Percentiles rank a stretch among this genome's conserved stretches.
These are phyloP conservation scores for Volucella inanis DNA, from an alignment of 2,888 invertebrate genomes.

Conservation along the genomic window DNA sequence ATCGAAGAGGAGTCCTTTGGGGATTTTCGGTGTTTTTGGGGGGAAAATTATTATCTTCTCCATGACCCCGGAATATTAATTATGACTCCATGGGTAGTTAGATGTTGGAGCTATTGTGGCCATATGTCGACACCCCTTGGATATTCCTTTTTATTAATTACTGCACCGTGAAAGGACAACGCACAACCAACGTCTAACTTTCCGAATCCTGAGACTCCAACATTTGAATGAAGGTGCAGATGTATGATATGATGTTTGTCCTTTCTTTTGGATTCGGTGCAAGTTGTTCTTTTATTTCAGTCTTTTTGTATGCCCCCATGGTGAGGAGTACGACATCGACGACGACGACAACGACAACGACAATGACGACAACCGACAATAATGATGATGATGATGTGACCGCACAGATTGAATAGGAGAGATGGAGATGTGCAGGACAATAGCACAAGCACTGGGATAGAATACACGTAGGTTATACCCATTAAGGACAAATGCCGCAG, in stretches of 20 bases:
- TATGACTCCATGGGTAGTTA: constrained; percentile 57
- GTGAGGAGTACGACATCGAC: constrained; percentile 15
- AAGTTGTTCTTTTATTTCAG: constrained; percentile 43
- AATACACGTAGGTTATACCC: constrained; percentile 41
- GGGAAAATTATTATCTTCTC: constrained; percentile 62
- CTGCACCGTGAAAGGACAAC: constrained; percentile 53
- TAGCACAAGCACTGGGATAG: neutral
- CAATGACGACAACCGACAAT: constrained; percentile 17
- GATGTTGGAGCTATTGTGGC: constrained; percentile 42
- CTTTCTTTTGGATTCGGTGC: constrained; percentile 4
- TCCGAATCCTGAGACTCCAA: constrained; percentile 27
- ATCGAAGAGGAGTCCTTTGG: constrained; percentile 52
- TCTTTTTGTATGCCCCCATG: neutral
- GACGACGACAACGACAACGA: constrained; percentile 11
- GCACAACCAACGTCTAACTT: constrained; percentile 27
- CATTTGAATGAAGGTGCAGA: constrained; percentile 48
- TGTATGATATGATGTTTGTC: constrained; percentile 53
- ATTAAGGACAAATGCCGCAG: constrained; percentile 71
- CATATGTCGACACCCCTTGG: constrained; percentile 72
- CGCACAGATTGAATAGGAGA: constrained; percentile 51
- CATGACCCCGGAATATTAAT: constrained; percentile 72
- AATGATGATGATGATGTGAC: constrained; percentile 56
- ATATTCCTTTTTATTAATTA: constrained; percentile 72
- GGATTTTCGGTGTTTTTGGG: constrained; percentile 17
- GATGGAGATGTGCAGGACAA: constrained; percentile 21